A percentile compares a stretch with the other conserved stretches of the same genome.
Conservation (phyloP, 64 coral and sea anemone genomes). For the Actinia tenebrosa region DNA sequence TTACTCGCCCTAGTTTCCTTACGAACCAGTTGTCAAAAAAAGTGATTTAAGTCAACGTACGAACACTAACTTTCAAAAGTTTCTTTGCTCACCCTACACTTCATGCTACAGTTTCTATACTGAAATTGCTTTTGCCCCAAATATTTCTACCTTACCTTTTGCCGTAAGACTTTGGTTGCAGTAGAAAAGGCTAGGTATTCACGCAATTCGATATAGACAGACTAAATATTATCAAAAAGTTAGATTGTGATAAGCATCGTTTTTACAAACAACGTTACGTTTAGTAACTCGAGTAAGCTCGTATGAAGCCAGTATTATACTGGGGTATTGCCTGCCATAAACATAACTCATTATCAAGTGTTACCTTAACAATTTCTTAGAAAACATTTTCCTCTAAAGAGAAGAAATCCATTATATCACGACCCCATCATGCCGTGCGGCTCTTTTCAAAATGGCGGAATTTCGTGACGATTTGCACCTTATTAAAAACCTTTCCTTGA, state of each 20-base stretch:
- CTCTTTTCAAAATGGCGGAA: not conserved
- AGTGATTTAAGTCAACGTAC: too few relatives aligned
- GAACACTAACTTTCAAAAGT: too few relatives aligned
- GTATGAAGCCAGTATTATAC: not conserved
- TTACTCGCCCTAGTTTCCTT: not conserved
- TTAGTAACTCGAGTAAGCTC: constrained; percentile 12
- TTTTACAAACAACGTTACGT: constrained; percentile 17
- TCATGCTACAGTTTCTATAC: too few relatives aligned
- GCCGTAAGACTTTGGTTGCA: not conserved
- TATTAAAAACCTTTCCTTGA: not conserved
- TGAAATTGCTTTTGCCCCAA: too few relatives aligned
- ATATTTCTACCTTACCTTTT: too few relatives aligned
- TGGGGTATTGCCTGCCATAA: not conserved
- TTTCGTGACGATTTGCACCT: not conserved
- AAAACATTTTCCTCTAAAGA: not conserved
- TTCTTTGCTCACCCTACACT: too few relatives aligned
- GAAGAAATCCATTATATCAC: too few relatives aligned
- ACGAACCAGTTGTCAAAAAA: too few relatives aligned
- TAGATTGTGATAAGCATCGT: not conserved
- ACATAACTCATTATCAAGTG: not conserved
- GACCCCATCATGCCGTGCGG: too few relatives aligned
- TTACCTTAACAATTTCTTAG: not conserved
- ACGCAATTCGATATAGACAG: not conserved
- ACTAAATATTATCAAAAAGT: not conserved
- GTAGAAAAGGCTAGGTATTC: not conserved